A percentile compares a stretch with the other conserved stretches of the same genome.
These are phyloP conservation scores for Chloebia gouldiae DNA, from an alignment of 2,113 vertebrate species.

Conservation along the genomic window DNA sequence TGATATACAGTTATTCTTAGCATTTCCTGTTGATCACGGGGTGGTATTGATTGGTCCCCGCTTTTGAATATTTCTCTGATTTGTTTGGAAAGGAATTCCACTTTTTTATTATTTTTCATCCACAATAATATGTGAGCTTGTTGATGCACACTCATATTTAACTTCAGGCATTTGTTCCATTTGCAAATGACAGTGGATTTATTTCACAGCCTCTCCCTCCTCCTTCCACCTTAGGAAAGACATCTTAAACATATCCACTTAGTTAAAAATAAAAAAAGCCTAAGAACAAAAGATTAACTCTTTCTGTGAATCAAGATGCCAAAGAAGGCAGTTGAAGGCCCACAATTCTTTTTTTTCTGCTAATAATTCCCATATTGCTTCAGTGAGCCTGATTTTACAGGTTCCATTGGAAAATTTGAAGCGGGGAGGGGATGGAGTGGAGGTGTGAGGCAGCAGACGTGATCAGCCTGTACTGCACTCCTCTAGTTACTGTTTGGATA, in stretches of 20 bases:
- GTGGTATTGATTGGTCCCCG: slow-evolving; percentile 27
- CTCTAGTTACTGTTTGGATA: neutral
- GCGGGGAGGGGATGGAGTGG: neutral
- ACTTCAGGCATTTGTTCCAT: neutral
- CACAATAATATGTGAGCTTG: neutral
- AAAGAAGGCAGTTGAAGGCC: neutral
- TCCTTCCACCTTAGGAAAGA: neutral
- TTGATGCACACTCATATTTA: neutral
- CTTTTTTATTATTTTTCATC: neutral
- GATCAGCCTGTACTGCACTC: neutral
- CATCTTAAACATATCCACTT: neutral
- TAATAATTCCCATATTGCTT: neutral
- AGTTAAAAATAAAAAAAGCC: neutral
- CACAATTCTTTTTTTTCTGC: neutral
- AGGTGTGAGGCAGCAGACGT: neutral
- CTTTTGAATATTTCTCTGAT: slow-evolving; percentile 18
- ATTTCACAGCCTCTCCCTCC: neutral
- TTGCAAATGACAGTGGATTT: neutral
- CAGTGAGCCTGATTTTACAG: neutral
- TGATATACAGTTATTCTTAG: slow-evolving; percentile 67
- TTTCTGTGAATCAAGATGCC: neutral
- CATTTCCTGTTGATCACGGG: slow-evolving; percentile 71
- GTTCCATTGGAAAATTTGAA: neutral
- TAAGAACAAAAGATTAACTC: neutral
- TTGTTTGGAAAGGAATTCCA: neutral